Percentiles rank a stretch among this genome's conserved stretches.
These are phyloP conservation scores for Cinclus cinclus DNA, from an alignment of 2,113 vertebrate genomes.

Conservation along the genomic window DNA sequence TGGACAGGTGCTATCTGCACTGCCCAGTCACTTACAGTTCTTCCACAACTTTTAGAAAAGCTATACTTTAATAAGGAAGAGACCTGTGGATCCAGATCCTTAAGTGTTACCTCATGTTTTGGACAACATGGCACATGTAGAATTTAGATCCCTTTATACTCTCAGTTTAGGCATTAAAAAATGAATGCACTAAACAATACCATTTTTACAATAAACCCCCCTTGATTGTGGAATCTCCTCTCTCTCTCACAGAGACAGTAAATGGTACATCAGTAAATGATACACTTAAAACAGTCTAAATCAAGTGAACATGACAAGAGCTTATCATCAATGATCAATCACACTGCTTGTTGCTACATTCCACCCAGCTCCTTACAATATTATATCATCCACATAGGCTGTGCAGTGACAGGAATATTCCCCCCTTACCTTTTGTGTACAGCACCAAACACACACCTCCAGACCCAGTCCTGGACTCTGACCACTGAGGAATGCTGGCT, in stretches of 20 bases:
- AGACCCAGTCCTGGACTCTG: neutral
- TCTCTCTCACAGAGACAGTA: neutral
- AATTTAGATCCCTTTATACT: neutral
- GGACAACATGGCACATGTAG: neutral
- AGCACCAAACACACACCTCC: neutral
- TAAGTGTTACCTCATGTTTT: neutral
- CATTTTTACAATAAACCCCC: neutral
- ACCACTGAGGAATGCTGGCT: neutral
- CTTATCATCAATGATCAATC: constrained; percentile 64
- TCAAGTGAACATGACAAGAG: constrained; percentile 65
- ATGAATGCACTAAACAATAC: neutral
- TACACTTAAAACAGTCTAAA: constrained; percentile 63
- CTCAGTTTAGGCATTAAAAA: neutral
- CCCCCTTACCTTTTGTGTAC: neutral
- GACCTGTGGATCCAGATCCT: neutral
- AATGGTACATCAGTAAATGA: constrained; percentile 30
- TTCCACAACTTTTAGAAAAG: neutral
- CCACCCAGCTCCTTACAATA: constrained; percentile 42
- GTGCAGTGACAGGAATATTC: constrained; percentile 14
- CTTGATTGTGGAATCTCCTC: neutral
- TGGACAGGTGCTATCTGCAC: no score
- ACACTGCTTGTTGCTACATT: constrained; percentile 54
- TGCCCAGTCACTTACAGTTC: neutral
- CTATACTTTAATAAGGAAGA: neutral
- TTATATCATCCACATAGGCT: constrained; percentile 20